A percentile compares a stretch with the other conserved stretches of the same genome.
phyloP scores from a whole-genome alignment of 2,113 vertebrate genomes.

The Tricholaema leucomelas region DNA sequence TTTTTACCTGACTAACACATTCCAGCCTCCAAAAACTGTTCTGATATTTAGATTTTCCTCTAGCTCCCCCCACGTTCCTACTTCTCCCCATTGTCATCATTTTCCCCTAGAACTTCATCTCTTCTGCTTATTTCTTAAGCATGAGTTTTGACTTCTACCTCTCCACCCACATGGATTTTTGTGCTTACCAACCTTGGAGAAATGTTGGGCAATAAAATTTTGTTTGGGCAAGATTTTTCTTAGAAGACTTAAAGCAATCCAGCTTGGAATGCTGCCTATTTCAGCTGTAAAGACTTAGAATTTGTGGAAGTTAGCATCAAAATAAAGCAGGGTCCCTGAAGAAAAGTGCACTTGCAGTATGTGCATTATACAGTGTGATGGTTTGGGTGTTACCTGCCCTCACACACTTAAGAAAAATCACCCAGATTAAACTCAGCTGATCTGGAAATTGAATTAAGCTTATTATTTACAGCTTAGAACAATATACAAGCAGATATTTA shows the following conservation, averaged over 20 bases:
- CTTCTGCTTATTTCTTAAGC: not conserved
- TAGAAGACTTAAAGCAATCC: not conserved
- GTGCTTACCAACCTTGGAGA: not conserved
- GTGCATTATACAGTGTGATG: not conserved
- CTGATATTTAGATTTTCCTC: not conserved
- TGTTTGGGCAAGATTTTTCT: not conserved
- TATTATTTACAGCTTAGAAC: too few species aligned
- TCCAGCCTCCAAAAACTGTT: not conserved
- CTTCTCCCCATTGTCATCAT: not conserved
- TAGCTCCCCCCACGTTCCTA: not conserved
- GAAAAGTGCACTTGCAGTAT: not conserved
- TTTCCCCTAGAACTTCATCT: not conserved
- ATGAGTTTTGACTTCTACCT: not conserved
- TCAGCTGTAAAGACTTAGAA: not conserved
- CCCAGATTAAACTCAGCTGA: too few species aligned
- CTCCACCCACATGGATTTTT: not conserved
- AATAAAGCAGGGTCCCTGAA: not conserved
- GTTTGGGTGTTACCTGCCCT: too few species aligned
- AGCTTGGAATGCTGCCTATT: not conserved
- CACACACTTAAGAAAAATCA: too few species aligned
- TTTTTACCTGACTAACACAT: not conserved
- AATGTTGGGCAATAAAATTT: not conserved
- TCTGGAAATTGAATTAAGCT: too few species aligned
- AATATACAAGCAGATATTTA: too few species aligned
- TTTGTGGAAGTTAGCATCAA: not conserved